These are phyloP conservation scores for Clanis bilineata DNA, from an alignment of 2,888 invertebrate species.

Conservation along the genomic window DNA sequence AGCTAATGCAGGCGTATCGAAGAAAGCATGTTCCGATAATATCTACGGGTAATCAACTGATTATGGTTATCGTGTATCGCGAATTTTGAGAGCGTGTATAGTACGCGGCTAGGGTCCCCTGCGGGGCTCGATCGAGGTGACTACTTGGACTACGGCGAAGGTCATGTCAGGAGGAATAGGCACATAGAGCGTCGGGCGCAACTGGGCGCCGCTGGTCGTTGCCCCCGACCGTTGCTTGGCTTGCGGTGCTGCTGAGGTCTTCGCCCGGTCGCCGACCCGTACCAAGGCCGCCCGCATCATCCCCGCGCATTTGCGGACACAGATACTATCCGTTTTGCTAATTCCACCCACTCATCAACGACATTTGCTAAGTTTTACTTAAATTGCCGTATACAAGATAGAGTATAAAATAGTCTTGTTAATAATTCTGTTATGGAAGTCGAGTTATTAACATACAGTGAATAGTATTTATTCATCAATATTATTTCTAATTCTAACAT, in stretches of 20 bases:
- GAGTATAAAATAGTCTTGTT: not conserved
- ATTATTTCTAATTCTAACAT: not conserved
- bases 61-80: conserved; percentile 21
- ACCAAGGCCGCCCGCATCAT: conserved; percentile 80
- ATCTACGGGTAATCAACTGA: not conserved
- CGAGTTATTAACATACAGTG: not conserved
- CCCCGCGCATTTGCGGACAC: conserved; percentile 65
- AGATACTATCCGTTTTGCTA: conserved; percentile 55
- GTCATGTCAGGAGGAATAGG: conserved; percentile 65
- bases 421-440: not conserved
- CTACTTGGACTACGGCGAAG: conserved; percentile 38
- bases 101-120: conserved; percentile 35
- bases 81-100: conserved; percentile 28
- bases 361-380: not conserved
- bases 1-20: conserved; percentile 2
- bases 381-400: not conserved
- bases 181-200: conserved; percentile 54
- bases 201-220: conserved; percentile 70
- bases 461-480: not conserved
- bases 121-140: conserved; percentile 33
- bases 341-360: conserved; percentile 19
- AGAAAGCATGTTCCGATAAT: conserved; percentile 13
- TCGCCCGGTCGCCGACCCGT: conserved; percentile 80
- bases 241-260: conserved; percentile 78
- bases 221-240: conserved; percentile 80